A percentile compares a stretch with the other conserved stretches of the same genome.
These are phyloP conservation scores for Lordiphosa fenestrarum DNA, from an alignment of 2,888 invertebrate genomes.

Conservation along the genomic window DNA sequence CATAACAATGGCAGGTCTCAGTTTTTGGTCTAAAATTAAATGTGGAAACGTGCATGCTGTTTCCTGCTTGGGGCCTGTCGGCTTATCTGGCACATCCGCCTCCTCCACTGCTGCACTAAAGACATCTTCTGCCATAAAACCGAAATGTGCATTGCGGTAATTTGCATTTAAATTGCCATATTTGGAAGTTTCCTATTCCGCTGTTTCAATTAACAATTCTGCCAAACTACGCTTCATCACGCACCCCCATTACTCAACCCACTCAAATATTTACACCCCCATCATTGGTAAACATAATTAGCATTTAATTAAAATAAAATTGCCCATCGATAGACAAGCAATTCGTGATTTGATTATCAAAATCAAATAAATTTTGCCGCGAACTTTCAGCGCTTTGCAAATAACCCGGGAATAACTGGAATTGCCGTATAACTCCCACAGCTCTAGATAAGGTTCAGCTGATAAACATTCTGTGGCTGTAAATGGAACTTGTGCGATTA, in stretches of 20 bases:
- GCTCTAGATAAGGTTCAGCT: conserved; percentile 24
- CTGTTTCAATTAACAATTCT: conserved; percentile 40
- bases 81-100: conserved; percentile 31
- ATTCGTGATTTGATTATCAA: conserved; percentile 67
- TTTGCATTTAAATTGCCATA: conserved; percentile 68
- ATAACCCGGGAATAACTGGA: conserved; percentile 28
- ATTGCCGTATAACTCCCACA: conserved; percentile 11
- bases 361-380: conserved; percentile 65
- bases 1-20: conserved; percentile 16
- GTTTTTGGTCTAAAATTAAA: conserved; percentile 49
- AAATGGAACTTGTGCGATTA: conserved; percentile 47
- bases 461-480: conserved; percentile 26
- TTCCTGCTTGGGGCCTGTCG: conserved; percentile 19
- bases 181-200: conserved; percentile 21
- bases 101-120: conserved; percentile 13
- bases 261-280: conserved; percentile 56
- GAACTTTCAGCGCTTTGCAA: conserved; percentile 35
- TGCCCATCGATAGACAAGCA: conserved; percentile 57
- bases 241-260: conserved; percentile 8
- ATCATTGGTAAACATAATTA: conserved; percentile 65
- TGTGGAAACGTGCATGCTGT: conserved; percentile 25
- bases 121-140: conserved; percentile 40
- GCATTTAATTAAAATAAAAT: conserved; percentile 72
- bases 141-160: conserved; percentile 38
- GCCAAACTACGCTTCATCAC: conserved; percentile 15